These are phyloP conservation scores for Scortum barcoo DNA, from an alignment of 2,113 vertebrate genomes.

Conservation along the genomic window DNA sequence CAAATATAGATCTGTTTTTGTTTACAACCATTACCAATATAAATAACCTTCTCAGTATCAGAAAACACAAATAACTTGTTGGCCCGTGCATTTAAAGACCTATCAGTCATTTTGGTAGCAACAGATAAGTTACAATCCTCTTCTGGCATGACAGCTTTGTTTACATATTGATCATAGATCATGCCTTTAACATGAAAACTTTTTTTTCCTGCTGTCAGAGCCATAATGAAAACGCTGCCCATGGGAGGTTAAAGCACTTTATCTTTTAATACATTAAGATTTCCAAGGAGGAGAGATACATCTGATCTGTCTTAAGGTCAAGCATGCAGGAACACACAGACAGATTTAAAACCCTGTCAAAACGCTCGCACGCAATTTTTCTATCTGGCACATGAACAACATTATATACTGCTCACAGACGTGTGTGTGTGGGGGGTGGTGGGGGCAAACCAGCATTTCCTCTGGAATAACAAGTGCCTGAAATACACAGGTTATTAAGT, in stretches of 20 bases:
- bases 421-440: background rate
- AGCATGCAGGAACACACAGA: conserved; percentile 2
- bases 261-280: conserved; percentile 16
- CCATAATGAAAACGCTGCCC: conserved; percentile 33
- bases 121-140: too few species aligned
- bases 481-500: conserved; percentile 53
- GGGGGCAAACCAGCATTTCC: conserved; percentile 33
- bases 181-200: background rate
- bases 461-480: conserved; percentile 44
- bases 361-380: background rate
- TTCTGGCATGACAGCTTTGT: background rate
- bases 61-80: background rate
- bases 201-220: background rate
- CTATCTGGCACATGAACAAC: conserved; percentile 11
- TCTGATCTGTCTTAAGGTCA: conserved; percentile 23
- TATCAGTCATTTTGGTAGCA: background rate
- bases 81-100: background rate
- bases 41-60: background rate
- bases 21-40: background rate
- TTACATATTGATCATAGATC: background rate
- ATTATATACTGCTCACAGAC: conserved; percentile 15
- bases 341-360: conserved; percentile 48
- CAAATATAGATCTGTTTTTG: background rate
- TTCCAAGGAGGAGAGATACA: conserved; percentile 26
- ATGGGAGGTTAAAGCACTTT: conserved; percentile 23